Base-by-base conservation (phyloP, 2,888 invertebrate species). In the Galerucella pusilla region DNA sequence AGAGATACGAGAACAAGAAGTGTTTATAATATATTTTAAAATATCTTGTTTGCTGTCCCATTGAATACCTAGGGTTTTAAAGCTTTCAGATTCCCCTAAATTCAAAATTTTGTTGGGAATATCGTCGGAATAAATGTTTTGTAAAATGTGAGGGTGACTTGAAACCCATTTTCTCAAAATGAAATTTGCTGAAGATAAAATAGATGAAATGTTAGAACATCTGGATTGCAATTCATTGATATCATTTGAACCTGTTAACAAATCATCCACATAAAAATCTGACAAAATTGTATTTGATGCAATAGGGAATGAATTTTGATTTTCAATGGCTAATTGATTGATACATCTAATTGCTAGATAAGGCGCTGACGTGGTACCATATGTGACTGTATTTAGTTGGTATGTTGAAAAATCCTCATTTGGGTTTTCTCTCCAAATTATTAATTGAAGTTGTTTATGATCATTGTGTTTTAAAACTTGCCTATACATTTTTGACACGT, bases 401-500 rank as follows among this genome's bases (percentile, higher is more conserved):
- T 79, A 80, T 12, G 64, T 60, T 65, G 64, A 65, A 57, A 80
- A 35, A 54, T 71, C 67, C 35, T 75, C 52, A 9, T 45, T 46
- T 25, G 71, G 70, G 28, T 75, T 49, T 12, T 73, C 28, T 59
- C 81, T 73, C 81, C 81, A 81, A 10, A 81, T 52, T 46, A 80
- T 81, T 59, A 74, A 61, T 70, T 81, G 81, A 14, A 79, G 74
- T 12, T 73, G 49, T 16, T 78, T 69, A 28, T 82, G 77, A 5
- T 68, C 54, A 46, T 28, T 25, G n/a, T 74, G n/a, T 9, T 81
- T 66, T 42, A 76, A 54, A 20, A 83, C 73, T 66, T 79, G 77
- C 10, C 81, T 59, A 63, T 80, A 82, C 81, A 82, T 82, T 72
- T 83, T 81, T 25, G 63, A 73, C 28, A 81, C 76, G 67, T 83